A percentile compares a stretch with the other conserved stretches of the same genome.
phyloP scores from a whole-genome alignment of 2,113 vertebrate species.

The Paratilapia polleni region DNA sequence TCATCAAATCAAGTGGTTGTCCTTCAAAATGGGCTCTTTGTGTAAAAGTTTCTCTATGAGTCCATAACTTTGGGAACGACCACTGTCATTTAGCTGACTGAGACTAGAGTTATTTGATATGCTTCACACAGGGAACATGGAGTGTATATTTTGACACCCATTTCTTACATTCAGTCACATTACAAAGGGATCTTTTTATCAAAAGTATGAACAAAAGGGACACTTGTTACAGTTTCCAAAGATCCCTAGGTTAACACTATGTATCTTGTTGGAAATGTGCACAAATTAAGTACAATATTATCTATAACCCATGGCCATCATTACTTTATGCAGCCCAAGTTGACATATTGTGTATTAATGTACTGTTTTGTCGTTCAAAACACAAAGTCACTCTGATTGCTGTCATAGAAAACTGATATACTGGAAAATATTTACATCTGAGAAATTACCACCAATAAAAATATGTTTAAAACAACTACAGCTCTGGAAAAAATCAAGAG shows the following conservation, averaged over 20 bases:
- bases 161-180: background rate
- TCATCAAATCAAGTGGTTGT: too few species aligned
- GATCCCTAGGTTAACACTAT: background rate
- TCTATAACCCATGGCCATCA: background rate
- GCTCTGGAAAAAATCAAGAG: too few species aligned
- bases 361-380: too few species aligned
- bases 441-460: too few species aligned
- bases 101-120: background rate
- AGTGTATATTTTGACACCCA: too few species aligned
- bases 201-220: background rate
- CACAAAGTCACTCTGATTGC: too few species aligned
- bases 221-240: background rate
- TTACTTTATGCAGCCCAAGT: background rate
- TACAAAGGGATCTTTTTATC: background rate
- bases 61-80: background rate
- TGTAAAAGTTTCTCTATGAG: too few species aligned
- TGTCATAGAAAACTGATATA: too few species aligned
- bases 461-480: too few species aligned
- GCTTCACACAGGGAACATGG: too few species aligned
- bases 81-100: background rate
- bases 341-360: background rate
- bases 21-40: too few species aligned
- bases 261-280: background rate
- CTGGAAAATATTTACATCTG: too few species aligned
- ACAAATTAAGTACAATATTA: background rate